Base-by-base conservation (phyloP, 2,888 invertebrate species). In the Patella caerulea region DNA sequence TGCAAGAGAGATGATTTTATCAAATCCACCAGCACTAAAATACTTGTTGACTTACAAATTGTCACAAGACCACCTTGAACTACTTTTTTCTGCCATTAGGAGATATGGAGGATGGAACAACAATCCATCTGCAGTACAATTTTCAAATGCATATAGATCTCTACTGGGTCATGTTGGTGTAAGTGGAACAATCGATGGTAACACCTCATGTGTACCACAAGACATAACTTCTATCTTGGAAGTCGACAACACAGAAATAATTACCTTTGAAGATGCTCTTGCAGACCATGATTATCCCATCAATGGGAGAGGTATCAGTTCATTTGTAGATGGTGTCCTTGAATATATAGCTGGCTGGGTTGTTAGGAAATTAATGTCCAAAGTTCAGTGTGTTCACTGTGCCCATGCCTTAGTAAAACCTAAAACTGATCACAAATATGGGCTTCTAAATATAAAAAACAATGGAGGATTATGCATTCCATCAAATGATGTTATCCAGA, bases 11-110 rank as follows among this genome's bases (percentile, higher is more conserved):
- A 29, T 72, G n/a, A 15, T 56, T 17, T 34, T 75, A 9, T 17
- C 11, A 15, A 54, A 12, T 55, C 55, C 69, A 9, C n/a, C 45
- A 54, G 15, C 4, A 11, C 55, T 55, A 2, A 76, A 55, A 29
- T 76, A 55, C n/a, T 24, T 76, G 12, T 54, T 59, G 34, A 76
- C 76, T 7, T 72, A 76, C 71, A 59, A 72, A 56, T 55, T 72
- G 71, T 72, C 72, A 12, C 76, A 76, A 19, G 76, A 76, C 52
- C 65, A 76, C 56, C 59, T 76, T 15, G 76, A 71, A 53, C 54
- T 72, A 11, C 54, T 76, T 11, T 76, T 71, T 45, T 55, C 71
- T 45, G 29, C 71, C 11, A 72, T 76, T 17, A 71, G 72, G 29
- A 24, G 53, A 5, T 45, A 72, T 34, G 19, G 34, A 19, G 76